Base-by-base conservation (phyloP, 2,797 vertebrate genomes). In the Setipinna tenuifilis region DNA sequence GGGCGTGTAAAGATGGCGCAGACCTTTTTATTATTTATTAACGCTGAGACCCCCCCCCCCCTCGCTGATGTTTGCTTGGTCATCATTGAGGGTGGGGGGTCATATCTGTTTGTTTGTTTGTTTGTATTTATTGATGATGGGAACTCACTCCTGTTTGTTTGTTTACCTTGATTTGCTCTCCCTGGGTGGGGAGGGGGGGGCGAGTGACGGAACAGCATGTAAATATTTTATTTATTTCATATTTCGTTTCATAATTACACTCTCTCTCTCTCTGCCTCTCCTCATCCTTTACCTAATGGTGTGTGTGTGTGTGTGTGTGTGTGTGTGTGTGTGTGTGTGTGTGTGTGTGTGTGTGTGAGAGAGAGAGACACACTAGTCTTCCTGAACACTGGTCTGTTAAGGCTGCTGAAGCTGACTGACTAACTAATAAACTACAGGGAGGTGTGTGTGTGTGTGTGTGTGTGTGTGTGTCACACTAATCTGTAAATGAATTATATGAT, bases 51-150 rank as follows among this genome's bases (percentile, higher is more conserved):
- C 28, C 14, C 65, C 92, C 86, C 16, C 28, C 14, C 65, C 92
- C 86, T 90, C 88, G 89, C 90, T 87, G 86, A 91, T 89, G 87
- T 94, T 94, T 93, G 91, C 93, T 94, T 93, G 92, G 91, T 54
- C 7, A 54, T 54, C 9, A 54, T 7, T 10, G 50, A 54, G 50
- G 50, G 50, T 54, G 50, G 50, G 50, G 7, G 9, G 2, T 54
- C 50, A 54, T 54, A n/a, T 54, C 50, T 48, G 46, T 48, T 48
- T 48, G 46, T 48, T 3, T 41, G 35, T 41, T 41, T 41, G 35
- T 54, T 54, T 54, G 7, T 54, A 54, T 54, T 54, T 54, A 54
- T 9, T 54, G 50, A 54, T 54, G 50, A 54, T 14, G 50, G 50
- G 50, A 54, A 54, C 50, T 54, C 50, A 0, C 50, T 9, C 46